Evolutionary conservation across 2,113 vertebrate genomes (phyloP).

Genomic region (Plotosus lineatus): DNA sequence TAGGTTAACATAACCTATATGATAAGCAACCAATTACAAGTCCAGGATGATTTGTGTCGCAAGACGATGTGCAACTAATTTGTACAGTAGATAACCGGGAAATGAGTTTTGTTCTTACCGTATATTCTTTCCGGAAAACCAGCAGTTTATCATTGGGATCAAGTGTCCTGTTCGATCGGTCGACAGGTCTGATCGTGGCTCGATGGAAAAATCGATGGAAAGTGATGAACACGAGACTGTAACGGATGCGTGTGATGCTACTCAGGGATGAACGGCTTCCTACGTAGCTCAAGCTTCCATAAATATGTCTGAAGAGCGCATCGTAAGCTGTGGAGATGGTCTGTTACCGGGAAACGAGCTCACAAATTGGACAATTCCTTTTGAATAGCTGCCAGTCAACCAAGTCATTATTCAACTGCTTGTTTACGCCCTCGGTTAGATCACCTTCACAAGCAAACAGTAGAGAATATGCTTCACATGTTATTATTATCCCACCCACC

Average conservation of each 20-base stretch:
- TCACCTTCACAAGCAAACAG: background rate
- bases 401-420: background rate
- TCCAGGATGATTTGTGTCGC: background rate
- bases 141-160: constrained; percentile 66
- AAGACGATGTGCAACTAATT: constrained; percentile 26
- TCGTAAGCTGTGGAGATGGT: constrained; percentile 60
- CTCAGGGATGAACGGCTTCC: constrained; percentile 61
- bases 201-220: constrained; percentile 57
- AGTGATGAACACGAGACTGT: constrained; percentile 58
- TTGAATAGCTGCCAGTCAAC: constrained; percentile 38
- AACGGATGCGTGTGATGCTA: constrained; percentile 41
- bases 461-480: background rate
- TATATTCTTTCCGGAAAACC: constrained; percentile 69
- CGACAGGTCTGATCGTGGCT: constrained; percentile 57
- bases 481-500: background rate
- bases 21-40: background rate
- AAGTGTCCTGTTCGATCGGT: constrained; percentile 65
- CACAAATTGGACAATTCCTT: constrained; percentile 62
- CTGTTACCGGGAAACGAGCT: constrained; percentile 51
- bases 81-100: constrained; percentile 64
- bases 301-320: constrained; percentile 64
- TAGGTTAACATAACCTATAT: background rate
- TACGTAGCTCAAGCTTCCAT: constrained; percentile 43
- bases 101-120: constrained; percentile 62
- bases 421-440: background rate